Evolutionary conservation across 2,888 invertebrate genomes (phyloP).

Genomic region (Tiliacea citrago): DNA sequence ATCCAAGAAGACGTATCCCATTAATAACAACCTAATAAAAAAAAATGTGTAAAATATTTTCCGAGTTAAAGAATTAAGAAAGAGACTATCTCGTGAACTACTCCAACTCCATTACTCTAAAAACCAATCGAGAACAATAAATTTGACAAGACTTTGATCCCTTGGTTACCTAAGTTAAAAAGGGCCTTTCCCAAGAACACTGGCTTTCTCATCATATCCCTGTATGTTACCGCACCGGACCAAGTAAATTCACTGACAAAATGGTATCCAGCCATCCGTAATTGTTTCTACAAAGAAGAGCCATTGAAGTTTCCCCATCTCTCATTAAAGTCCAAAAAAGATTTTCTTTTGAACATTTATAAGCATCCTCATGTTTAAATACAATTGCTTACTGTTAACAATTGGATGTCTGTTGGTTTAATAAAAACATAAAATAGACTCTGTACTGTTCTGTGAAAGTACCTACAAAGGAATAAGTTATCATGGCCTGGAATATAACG

Average conservation of each 20-base stretch:
- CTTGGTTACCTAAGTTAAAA: constrained; percentile 17
- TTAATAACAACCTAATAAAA: constrained; percentile 33
- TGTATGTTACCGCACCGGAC: constrained; percentile 7
- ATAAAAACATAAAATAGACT: constrained; percentile 26
- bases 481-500: constrained; percentile 6
- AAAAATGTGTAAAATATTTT: not conserved
- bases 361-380: constrained; percentile 1
- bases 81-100: not conserved
- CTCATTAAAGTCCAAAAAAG: constrained; percentile 20
- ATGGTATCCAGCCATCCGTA: constrained; percentile 9
- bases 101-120: not conserved
- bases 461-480: constrained; percentile 38
- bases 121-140: constrained; percentile 16
- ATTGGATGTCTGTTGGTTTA: not conserved
- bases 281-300: constrained; percentile 40
- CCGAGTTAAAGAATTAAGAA: not conserved
- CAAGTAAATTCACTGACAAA: constrained; percentile 34
- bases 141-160: constrained; percentile 45
- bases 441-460: constrained; percentile 36
- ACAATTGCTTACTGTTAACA: constrained; percentile 10
- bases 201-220: constrained; percentile 12
- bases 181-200: constrained; percentile 1
- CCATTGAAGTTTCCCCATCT: constrained; percentile 21
- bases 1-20: constrained; percentile 20
- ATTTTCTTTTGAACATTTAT: constrained; percentile 29